A percentile compares a stretch with the other conserved stretches of the same genome.
Evolutionary conservation across 2,888 invertebrate genomes (phyloP).

Genomic region (Himalopsyche kuldschensis): DNA sequence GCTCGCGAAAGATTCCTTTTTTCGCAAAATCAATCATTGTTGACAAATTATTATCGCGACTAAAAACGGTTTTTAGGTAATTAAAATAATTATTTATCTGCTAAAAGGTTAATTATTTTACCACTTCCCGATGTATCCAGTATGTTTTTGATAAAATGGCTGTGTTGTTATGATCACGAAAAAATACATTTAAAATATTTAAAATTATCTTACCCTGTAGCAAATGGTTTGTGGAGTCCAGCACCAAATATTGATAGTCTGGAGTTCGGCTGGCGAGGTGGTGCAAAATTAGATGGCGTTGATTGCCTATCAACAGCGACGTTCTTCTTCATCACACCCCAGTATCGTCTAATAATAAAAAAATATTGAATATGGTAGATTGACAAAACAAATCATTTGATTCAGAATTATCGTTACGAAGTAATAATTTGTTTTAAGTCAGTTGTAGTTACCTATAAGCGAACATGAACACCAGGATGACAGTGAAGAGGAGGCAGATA

Average conservation of each 20-base stretch:
- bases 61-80: too few species aligned
- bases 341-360: slow-evolving; percentile 65
- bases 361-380: background rate
- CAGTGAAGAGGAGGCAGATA: slow-evolving; percentile 72
- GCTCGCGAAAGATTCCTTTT: slow-evolving; percentile 34
- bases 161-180: too few species aligned
- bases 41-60: too few species aligned
- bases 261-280: slow-evolving; percentile 46
- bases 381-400: background rate
- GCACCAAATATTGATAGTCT: slow-evolving; percentile 68
- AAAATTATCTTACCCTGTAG: slow-evolving; percentile 56
- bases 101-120: too few species aligned
- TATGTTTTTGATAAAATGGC: too few species aligned
- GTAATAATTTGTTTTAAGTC: background rate
- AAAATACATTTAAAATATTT: too few species aligned
- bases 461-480: slow-evolving; percentile 72
- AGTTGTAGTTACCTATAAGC: slow-evolving; percentile 67
- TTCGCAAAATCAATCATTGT: background rate
- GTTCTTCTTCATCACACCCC: slow-evolving; percentile 77
- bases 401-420: background rate
- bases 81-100: too few species aligned
- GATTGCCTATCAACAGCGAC: slow-evolving; percentile 56
- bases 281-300: slow-evolving; percentile 48
- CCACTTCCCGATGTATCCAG: too few species aligned
- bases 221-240: slow-evolving; percentile 70